Evolutionary conservation across 2,888 invertebrate genomes (phyloP), one percentile per base, ranked within the genome.

Genomic region (Crocallis elinguaria): DNA sequence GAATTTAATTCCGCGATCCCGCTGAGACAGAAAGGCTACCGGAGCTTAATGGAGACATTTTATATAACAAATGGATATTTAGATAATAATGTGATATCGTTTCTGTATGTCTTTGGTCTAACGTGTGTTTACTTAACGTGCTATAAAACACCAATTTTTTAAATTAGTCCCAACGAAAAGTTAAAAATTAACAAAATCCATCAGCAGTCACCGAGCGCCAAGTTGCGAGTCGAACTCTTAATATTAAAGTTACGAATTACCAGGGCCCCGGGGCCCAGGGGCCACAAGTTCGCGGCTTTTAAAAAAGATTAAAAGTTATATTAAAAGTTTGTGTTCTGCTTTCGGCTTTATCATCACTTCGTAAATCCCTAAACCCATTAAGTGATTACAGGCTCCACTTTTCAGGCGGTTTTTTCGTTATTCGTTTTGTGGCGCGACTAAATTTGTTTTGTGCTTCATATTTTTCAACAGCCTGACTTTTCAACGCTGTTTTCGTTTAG

Each of bases 271-370:
- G n/a, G n/a, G n/a, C n/a, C n/a, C n/a, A 36, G 27, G 27, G 27
- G 5, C 16, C 25, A 3, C 27, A 17, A 41, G 21, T 41, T 52
- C 32, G 37, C 43, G 44, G 48, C 57, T 48, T 45, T 55, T 45
- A 50, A 60, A 59, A 57, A 60, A 55, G 59, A 60, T 62, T 62
- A 60, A 49, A 59, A 57, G 52, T 52, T 55, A 48, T 52, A 42
- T 56, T 32, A 45, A 49, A 59, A 62, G 43, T 59, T 62, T 33
- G 45, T 51, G 54, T 59, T 49, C 53, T 38, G 46, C 49, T 56
- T 57, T 43, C 36, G 29, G 39, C 44, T 55, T 52, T 57, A 52
- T 60, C 52, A 53, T 48, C 49, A 50, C 52, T 52, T 35, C 35
- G 46, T 45, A 27, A 54, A 54, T 49, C 51, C 46, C 51, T 37